These are phyloP conservation scores for Microcebus tavaratra DNA, from an alignment of 2,113 vertebrate genomes.

Conservation along the genomic window DNA sequence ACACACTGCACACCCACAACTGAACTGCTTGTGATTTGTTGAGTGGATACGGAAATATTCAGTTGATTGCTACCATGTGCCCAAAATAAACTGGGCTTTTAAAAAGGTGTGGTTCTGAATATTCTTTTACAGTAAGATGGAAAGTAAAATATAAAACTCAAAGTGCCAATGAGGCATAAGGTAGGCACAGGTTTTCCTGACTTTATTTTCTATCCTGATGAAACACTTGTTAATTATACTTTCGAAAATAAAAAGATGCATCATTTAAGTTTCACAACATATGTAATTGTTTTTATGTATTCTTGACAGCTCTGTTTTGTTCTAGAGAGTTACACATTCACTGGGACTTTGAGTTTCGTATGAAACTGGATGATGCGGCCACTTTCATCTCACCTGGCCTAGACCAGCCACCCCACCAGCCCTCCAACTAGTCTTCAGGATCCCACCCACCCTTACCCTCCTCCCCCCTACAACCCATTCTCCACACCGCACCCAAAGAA, in stretches of 20 bases:
- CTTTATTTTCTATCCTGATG: not conserved
- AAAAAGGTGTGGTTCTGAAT: too few relatives aligned
- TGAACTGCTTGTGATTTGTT: fast-evolving
- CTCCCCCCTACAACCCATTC: not conserved
- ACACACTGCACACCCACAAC: not conserved
- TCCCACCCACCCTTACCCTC: not conserved
- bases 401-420: not conserved
- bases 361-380: not conserved
- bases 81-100: too few relatives aligned
- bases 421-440: not conserved
- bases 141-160: too few relatives aligned
- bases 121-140: too few relatives aligned
- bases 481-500: not conserved
- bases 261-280: not conserved
- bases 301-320: not conserved
- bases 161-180: too few relatives aligned
- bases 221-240: not conserved
- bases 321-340: not conserved
- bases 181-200: not conserved
- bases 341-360: not conserved
- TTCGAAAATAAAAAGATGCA: not conserved
- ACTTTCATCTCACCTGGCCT: not conserved
- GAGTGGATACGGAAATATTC: not conserved
- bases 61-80: too few relatives aligned
- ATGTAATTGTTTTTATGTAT: not conserved